These are phyloP conservation scores for Tragulus kanchil DNA, from an alignment of 2,113 vertebrate species.

Conservation along the genomic window DNA sequence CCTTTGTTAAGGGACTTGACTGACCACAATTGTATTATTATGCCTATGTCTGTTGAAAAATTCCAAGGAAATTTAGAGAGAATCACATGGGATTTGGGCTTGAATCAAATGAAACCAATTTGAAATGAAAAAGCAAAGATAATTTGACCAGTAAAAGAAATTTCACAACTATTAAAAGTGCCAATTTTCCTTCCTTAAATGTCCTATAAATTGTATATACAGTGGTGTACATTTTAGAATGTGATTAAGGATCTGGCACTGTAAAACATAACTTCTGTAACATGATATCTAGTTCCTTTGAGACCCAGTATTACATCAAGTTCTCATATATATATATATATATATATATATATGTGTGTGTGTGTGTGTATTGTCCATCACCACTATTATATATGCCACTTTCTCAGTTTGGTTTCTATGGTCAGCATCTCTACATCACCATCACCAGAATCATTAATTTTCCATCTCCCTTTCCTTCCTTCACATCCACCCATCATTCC, in stretches of 20 bases:
- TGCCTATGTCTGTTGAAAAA: constrained; percentile 78
- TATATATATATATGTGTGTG: not conserved
- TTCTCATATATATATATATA: not conserved
- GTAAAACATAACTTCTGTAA: constrained; percentile 37
- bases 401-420: not conserved
- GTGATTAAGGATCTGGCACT: not conserved
- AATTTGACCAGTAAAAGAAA: constrained; percentile 70
- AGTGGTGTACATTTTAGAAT: not conserved
- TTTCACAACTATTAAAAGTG: constrained; percentile 68
- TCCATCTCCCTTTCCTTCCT: not conserved
- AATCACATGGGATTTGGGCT: constrained; percentile 79
- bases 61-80: constrained; percentile 77
- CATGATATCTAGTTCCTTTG: not conserved
- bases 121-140: constrained; percentile 74
- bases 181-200: constrained; percentile 34
- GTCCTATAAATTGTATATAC: not conserved
- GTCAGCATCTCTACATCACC: not conserved
- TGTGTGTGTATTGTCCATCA: not conserved
- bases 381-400: not conserved
- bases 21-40: constrained; percentile 79
- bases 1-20: constrained; percentile 81
- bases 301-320: not conserved
- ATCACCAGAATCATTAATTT: constrained; percentile 41
- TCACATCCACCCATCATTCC: not conserved
- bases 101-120: constrained; percentile 75